Conservation (phyloP, 2,888 invertebrate species). For the Diogma glabrata region DNA sequence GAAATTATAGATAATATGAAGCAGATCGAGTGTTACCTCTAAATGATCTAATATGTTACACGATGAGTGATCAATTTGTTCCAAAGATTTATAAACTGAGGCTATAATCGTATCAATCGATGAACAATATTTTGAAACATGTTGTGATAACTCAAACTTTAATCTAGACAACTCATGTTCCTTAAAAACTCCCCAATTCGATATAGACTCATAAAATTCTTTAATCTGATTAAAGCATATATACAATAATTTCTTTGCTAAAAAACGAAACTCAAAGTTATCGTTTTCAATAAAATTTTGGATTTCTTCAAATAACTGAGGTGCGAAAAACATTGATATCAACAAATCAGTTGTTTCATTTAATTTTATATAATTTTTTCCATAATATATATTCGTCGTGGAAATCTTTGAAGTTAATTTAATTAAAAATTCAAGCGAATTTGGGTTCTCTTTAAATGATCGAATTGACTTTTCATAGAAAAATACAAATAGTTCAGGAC, state of each 20-base stretch:
- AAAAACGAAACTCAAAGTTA: not conserved
- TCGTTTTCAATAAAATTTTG: not conserved
- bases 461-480: not conserved
- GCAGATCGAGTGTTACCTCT: slow-evolving; percentile 30
- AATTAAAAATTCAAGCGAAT: not conserved
- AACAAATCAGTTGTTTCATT: not conserved
- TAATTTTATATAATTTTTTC: not conserved
- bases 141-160: slow-evolving; percentile 34
- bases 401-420: not conserved
- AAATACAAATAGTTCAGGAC: slow-evolving; percentile 48
- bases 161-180: slow-evolving; percentile 29
- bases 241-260: not conserved
- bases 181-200: slow-evolving; percentile 10
- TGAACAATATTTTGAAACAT: slow-evolving; percentile 32
- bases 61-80: slow-evolving; percentile 10
- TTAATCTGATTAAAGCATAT: not conserved
- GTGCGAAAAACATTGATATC: not conserved
- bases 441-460: not conserved
- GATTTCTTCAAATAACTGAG: not conserved
- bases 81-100: slow-evolving; percentile 27
- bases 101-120: slow-evolving; percentile 29
- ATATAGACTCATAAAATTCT: not conserved
- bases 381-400: not conserved
- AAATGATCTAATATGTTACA: slow-evolving; percentile 31
- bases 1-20: slow-evolving; percentile 30